A percentile compares a stretch with the other conserved stretches of the same genome.
Evolutionary conservation across 1,140 invertebrate genomes (phyloP).

Genomic region (Bilobella aurantiaca): DNA sequence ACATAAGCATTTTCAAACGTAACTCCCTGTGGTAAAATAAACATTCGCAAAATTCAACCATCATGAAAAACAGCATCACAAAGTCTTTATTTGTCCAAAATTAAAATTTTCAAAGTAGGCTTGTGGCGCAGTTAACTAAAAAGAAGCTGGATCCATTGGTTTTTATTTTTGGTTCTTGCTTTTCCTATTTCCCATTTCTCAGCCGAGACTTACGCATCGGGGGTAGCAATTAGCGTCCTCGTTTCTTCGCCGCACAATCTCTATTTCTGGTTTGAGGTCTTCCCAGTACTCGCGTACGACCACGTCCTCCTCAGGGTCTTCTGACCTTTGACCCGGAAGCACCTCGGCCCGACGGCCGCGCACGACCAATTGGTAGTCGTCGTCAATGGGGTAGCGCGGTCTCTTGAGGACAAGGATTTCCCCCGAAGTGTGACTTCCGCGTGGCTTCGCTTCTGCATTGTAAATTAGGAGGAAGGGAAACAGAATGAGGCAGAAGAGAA

Average conservation of each 20-base stretch:
- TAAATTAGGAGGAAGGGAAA: background rate
- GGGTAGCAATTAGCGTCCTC: background rate
- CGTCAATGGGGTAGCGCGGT: background rate
- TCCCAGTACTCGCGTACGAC: background rate
- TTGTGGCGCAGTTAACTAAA: no score
- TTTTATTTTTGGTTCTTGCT: no score
- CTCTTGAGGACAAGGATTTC: background rate
- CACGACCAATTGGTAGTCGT: background rate
- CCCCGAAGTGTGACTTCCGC: background rate
- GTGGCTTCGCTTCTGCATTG: background rate
- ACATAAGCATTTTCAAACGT: no score
- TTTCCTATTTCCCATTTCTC: background rate
- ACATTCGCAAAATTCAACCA: no score
- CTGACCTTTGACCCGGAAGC: background rate
- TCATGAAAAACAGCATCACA: no score
- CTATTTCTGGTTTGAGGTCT: background rate
- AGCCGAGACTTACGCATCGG: background rate
- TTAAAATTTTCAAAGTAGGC: no score
- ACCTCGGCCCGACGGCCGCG: no score
- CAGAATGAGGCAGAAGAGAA: background rate
- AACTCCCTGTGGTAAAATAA: no score
- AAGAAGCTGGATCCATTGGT: no score
- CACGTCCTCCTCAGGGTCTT: background rate
- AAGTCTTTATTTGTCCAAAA: no score
- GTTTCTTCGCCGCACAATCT: background rate